These are phyloP conservation scores for Trissonchulus sp. DNA, from an alignment of 2,888 invertebrate genomes.

Conservation along the genomic window DNA sequence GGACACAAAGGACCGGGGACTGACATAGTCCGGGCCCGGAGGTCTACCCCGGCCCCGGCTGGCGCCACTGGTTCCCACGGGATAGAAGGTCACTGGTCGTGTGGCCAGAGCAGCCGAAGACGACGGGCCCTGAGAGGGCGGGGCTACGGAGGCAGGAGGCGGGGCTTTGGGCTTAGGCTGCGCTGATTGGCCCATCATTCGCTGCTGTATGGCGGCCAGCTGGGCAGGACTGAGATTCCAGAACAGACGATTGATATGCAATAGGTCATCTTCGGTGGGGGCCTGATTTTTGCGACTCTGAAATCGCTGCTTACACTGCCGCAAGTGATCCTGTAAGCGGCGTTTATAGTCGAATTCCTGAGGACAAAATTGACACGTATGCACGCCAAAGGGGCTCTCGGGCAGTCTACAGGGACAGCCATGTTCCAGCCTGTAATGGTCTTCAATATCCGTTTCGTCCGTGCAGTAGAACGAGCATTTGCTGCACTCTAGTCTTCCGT, in stretches of 20 bases:
- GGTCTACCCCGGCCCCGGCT: background rate
- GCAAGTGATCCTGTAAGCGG: conserved; percentile 2
- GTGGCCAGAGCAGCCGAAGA: no score
- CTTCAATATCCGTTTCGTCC: conserved; percentile 13
- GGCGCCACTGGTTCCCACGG: background rate
- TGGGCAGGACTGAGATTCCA: background rate
- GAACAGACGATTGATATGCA: conserved; percentile 23
- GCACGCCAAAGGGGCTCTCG: background rate
- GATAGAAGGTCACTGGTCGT: background rate
- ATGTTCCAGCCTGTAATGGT: conserved; percentile 8
- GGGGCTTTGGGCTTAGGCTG: background rate
- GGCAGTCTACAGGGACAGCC: background rate
- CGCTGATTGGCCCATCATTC: background rate
- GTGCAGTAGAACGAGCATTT: background rate
- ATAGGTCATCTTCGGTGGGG: conserved; percentile 21
- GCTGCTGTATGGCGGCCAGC: conserved; percentile 15
- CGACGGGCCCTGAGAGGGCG: background rate
- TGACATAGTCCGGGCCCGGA: background rate
- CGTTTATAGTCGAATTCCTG: conserved; percentile 25
- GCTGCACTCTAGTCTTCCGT: conserved; percentile 12
- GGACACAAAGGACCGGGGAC: background rate
- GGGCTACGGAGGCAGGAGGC: background rate
- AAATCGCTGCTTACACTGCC: conserved; percentile 1
- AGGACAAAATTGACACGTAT: background rate
- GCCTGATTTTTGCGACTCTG: conserved; percentile 25